phyloP scores from a whole-genome alignment of 2,888 invertebrate genomes.

The Plemyria rubiginata region DNA sequence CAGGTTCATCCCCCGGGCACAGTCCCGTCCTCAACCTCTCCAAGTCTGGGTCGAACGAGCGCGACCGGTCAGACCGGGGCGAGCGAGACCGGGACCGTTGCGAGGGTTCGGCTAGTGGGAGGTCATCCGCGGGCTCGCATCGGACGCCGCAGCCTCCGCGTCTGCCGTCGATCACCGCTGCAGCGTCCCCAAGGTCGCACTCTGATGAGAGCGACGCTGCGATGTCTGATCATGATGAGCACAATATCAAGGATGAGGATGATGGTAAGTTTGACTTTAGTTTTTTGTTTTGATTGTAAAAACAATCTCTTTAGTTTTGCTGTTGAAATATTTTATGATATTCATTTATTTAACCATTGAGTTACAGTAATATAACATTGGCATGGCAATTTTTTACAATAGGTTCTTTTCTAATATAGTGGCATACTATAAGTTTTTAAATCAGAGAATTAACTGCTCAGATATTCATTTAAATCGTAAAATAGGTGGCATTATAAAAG shows the following conservation, averaged over 20 bases:
- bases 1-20: constrained; percentile 94
- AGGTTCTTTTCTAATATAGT: too few species aligned
- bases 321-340: too few species aligned
- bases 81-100: constrained; percentile 78
- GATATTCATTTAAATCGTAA: too few species aligned
- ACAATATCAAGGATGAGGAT: constrained; percentile 92
- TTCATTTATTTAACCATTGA: too few species aligned
- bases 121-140: constrained; percentile 85
- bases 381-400: too few species aligned
- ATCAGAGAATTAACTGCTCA: too few species aligned
- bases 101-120: constrained; percentile 80
- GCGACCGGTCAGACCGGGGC: constrained; percentile 85
- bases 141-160: constrained; percentile 86
- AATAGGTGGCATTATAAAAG: too few species aligned
- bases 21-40: constrained; percentile 97
- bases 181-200: constrained; percentile 89
- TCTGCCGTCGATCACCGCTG: constrained; percentile 83
- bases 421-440: too few species aligned
- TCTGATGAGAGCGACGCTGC: constrained; percentile 93
- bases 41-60: constrained; percentile 93
- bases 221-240: constrained; percentile 94
- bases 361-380: too few species aligned
- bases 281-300: neutral
- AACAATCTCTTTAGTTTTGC: too few species aligned
- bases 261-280: constrained; percentile 83